phyloP scores from a whole-genome alignment of 2,113 vertebrate species.

The Epinephelus moara region DNA sequence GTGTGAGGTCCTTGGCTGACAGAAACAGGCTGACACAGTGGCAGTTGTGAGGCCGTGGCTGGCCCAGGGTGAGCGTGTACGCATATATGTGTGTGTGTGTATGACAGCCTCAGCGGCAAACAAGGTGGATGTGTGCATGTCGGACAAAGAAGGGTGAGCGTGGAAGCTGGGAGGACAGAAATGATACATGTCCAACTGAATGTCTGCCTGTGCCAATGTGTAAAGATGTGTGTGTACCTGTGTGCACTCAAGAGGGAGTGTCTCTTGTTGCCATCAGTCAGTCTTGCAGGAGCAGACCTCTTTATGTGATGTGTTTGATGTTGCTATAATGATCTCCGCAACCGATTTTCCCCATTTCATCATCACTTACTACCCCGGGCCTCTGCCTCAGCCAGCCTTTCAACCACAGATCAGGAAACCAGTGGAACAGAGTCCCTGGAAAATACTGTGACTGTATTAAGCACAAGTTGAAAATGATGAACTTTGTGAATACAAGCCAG shows the following conservation, averaged over 20 bases:
- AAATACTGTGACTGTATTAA: conserved; percentile 38
- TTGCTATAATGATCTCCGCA: conserved; percentile 39
- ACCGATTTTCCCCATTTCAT: conserved; percentile 57
- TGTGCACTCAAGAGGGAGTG: neutral
- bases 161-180: conserved; percentile 9
- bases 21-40: conserved; percentile 50
- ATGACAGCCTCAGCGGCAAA: conserved; percentile 13
- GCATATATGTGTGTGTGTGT: conserved; percentile 18
- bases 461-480: conserved; percentile 33
- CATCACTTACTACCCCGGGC: conserved; percentile 35
- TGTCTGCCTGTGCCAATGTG: conserved; percentile 8
- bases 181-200: conserved; percentile 12
- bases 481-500: conserved; percentile 12
- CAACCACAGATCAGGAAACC: conserved; percentile 43
- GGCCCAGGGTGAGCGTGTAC: neutral
- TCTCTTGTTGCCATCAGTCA: conserved; percentile 28
- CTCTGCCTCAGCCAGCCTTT: conserved; percentile 17
- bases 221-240: neutral
- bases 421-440: conserved; percentile 29
- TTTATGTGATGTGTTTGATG: conserved; percentile 39
- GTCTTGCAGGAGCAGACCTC: conserved; percentile 22
- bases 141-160: neutral
- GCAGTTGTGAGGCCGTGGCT: conserved; percentile 26
- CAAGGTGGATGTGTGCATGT: neutral
- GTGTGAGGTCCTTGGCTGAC: conserved; percentile 55